Evolutionary conservation across 2,797 vertebrate genomes (phyloP), one percentile per base, ranked within the genome.

Genomic region (Rachycentron canadum): DNA sequence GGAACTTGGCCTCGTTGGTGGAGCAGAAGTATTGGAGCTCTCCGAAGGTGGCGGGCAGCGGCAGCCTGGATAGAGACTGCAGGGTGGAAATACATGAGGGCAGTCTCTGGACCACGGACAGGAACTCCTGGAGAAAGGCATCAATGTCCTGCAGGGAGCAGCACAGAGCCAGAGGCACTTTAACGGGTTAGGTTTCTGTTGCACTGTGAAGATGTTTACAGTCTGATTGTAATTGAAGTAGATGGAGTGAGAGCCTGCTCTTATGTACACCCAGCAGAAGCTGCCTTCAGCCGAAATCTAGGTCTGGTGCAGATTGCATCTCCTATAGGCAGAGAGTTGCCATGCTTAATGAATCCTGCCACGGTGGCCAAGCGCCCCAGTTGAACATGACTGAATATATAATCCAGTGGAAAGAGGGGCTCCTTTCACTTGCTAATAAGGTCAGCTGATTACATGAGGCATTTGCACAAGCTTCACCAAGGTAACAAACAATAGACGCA

Each of bases 351-450:
- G 74, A 87, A 72, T 14, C 19, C 63, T 26, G 59, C 52, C 67
- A 71, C 63, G 28, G 7, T 19, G 53, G 70, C 71, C 71, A 59
- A 84, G 78, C 2, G 53, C 23, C 43, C 83, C 50, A 52, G 55
- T 56, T 66, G 47, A 85, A 84, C 85, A 86, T 70, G 59, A 81
- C 50, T 67, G 86, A 91, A 89, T 83, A 61, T 85, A 90, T 79
- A 82, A 91, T 91, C 50, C 50, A 56, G 84, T 68, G 58, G 62
- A 69, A 60, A 76, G 72, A 72, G 59, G 78, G 55, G n/a, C 67
- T 64, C 81, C 78, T 92, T 95, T 93, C 91, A 94, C 52, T 89
- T 93, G 93, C 81, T 93, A 95, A 95, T 95, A 72, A 89, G 90
- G 86, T 89, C 91, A 89, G 87, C 84, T 87, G 85, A 91, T 88